Percentiles rank a stretch among this genome's conserved stretches.
Conservation (phyloP, 2,797 vertebrate species). For the Chiroxiphia lanceolata region DNA sequence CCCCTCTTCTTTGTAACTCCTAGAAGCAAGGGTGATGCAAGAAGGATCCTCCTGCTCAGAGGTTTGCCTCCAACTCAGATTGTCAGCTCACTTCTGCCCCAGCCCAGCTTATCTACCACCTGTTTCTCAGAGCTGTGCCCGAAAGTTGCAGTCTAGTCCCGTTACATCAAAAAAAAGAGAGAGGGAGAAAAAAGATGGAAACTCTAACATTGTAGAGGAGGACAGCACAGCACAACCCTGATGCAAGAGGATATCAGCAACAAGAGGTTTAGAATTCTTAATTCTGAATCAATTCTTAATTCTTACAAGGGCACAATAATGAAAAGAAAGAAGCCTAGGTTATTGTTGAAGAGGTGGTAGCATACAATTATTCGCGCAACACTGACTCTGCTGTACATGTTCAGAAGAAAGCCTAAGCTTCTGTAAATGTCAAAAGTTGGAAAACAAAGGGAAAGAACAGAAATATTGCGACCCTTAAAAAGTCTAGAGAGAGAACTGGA, state of each 20-base stretch:
- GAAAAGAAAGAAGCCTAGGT: not conserved
- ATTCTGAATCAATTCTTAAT: not conserved
- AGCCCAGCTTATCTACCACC: not conserved
- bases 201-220: not conserved
- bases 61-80: not conserved
- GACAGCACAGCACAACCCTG: not conserved
- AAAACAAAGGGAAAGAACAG: not conserved
- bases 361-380: not conserved
- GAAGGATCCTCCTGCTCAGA: not conserved
- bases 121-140: not conserved
- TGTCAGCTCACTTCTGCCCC: not conserved
- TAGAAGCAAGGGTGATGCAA: constrained; percentile 30
- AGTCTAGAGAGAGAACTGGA: not conserved
- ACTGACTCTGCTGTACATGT: not conserved
- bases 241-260: not conserved
- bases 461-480: not conserved
- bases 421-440: not conserved
- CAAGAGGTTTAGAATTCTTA: not conserved
- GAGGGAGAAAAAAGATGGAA: not conserved
- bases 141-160: not conserved
- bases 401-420: not conserved
- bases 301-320: not conserved
- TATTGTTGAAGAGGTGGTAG: not conserved
- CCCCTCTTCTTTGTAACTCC: not conserved
- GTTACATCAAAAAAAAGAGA: not conserved